Percentiles rank a stretch among this genome's conserved stretches.
Evolutionary conservation across 1,140 invertebrate genomes (phyloP).

Genomic region (Capitella teleta): DNA sequence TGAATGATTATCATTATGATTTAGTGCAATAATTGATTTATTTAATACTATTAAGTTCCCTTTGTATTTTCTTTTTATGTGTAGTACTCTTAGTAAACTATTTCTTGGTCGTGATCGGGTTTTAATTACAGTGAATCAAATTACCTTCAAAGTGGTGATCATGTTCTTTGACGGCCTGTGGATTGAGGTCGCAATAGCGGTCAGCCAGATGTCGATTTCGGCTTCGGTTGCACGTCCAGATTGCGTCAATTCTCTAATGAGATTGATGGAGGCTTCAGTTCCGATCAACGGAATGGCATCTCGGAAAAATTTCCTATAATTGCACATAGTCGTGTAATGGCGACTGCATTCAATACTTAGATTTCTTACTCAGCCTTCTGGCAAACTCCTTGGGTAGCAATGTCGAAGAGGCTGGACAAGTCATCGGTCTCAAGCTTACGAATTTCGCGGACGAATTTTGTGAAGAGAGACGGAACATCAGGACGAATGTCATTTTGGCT

Average conservation of each 20-base stretch:
- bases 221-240: conserved; percentile 53
- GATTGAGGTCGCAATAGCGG: conserved; percentile 63
- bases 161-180: too few relatives aligned
- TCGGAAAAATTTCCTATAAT: conserved; percentile 41
- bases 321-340: too few relatives aligned
- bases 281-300: conserved; percentile 73
- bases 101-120: too few relatives aligned
- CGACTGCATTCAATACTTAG: too few relatives aligned
- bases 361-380: conserved; percentile 1
- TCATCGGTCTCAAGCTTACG: conserved; percentile 15
- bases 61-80: too few relatives aligned
- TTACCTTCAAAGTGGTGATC: too few relatives aligned
- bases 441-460: conserved; percentile 24
- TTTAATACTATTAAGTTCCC: too few relatives aligned
- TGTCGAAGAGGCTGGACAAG: conserved; percentile 13
- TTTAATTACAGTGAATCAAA: too few relatives aligned
- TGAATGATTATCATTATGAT: too few relatives aligned
- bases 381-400: conserved; percentile 16
- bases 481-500: conserved; percentile 21
- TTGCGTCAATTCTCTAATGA: conserved; percentile 69
- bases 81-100: too few relatives aligned
- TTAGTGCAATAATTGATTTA: too few relatives aligned
- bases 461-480: conserved; percentile 40
- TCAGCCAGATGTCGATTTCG: conserved; percentile 63
- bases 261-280: conserved; percentile 59